Evolutionary conservation across 1,140 invertebrate species (phyloP).

Genomic region (Epicauta chinensis): DNA sequence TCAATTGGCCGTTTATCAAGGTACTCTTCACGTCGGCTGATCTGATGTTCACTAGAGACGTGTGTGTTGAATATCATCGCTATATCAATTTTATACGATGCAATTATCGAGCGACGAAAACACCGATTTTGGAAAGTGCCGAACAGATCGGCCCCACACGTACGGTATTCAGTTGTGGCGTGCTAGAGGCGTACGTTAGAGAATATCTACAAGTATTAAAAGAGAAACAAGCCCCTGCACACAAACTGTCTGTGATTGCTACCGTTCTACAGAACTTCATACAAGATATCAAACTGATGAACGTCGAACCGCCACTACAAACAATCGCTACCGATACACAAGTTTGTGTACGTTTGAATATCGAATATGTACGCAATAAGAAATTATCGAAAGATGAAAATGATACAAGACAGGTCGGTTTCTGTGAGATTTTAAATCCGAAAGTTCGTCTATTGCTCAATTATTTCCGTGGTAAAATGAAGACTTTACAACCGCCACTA

Average conservation of each 20-base stretch:
- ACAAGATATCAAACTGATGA: slow-evolving; percentile 10
- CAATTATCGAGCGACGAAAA: not conserved
- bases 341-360: slow-evolving; percentile 1
- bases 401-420: not conserved
- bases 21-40: slow-evolving; percentile 3
- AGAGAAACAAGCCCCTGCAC: too few relatives aligned
- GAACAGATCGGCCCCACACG: not conserved
- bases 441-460: slow-evolving; percentile 3
- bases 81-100: slow-evolving; percentile 7
- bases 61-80: not conserved
- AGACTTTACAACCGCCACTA: not conserved
- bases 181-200: slow-evolving; percentile 8
- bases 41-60: slow-evolving; percentile 4
- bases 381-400: slow-evolving; percentile 1
- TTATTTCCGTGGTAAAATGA: slow-evolving; percentile 11
- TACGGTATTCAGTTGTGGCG: slow-evolving; percentile 1
- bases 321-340: not conserved
- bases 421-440: slow-evolving; percentile 11
- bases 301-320: not conserved
- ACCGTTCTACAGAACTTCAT: slow-evolving; percentile 6
- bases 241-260: too few relatives aligned
- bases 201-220: slow-evolving; percentile 5
- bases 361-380: slow-evolving; percentile 11
- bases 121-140: too few relatives aligned
- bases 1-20: slow-evolving; percentile 14